phyloP scores from a whole-genome alignment of 2,888 invertebrate species.

The Drosophila dives region DNA sequence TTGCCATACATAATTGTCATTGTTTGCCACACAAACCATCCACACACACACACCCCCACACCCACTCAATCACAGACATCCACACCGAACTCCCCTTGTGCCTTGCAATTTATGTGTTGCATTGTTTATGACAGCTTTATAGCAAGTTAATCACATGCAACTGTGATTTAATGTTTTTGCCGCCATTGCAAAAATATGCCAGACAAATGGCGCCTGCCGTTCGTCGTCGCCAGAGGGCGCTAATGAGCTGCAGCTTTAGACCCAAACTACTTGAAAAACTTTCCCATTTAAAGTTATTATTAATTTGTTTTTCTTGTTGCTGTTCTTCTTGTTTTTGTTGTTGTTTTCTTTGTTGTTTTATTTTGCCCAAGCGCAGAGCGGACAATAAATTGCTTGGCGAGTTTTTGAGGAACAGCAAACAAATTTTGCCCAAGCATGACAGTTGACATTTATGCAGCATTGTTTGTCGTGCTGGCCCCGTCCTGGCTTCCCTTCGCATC shows the following conservation, averaged over 20 bases:
- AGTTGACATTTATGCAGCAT: constrained; percentile 71
- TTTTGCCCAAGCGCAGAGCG: constrained; percentile 14
- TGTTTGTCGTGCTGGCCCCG: constrained; percentile 50
- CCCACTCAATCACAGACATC: background rate
- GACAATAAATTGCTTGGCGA: constrained; percentile 48
- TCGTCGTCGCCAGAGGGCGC: constrained; percentile 41
- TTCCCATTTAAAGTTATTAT: constrained; percentile 65
- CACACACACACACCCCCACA: background rate
- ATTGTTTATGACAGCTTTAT: constrained; percentile 81
- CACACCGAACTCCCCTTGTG: background rate
- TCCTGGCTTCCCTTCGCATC: background rate
- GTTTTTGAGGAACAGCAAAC: constrained; percentile 43
- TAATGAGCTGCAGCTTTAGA: constrained; percentile 48
- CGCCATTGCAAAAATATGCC: constrained; percentile 40
- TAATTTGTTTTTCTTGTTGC: constrained; percentile 24
- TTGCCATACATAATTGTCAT: constrained; percentile 75
- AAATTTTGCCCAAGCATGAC: constrained; percentile 63
- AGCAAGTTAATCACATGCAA: constrained; percentile 73
- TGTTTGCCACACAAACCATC: constrained; percentile 33
- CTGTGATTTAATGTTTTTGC: constrained; percentile 65
- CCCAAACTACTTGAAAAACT: constrained; percentile 53
- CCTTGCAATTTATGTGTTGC: constrained; percentile 71
- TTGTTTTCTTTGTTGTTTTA: background rate
- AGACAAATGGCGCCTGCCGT: constrained; percentile 18
- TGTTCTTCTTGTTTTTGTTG: background rate